Conservation (phyloP, 2,113 vertebrate species). For the Cnemophilus loriae region DNA sequence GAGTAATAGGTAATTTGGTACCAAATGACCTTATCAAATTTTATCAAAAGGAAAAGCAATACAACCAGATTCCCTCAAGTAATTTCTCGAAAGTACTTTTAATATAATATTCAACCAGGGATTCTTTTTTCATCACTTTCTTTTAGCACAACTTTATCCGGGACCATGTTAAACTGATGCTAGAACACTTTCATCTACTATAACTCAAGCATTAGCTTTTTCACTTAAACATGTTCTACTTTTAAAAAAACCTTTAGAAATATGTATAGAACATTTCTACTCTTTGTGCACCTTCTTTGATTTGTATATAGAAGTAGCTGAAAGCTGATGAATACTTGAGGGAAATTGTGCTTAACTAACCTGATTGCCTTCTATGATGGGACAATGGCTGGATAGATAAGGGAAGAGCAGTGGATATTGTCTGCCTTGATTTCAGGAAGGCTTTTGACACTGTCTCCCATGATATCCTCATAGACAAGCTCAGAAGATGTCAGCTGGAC, state of each 20-base stretch:
- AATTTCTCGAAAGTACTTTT: background rate
- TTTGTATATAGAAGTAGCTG: background rate
- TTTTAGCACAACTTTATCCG: background rate
- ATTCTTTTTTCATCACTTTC: background rate
- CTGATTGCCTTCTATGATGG: background rate
- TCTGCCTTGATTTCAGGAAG: background rate
- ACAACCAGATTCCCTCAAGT: background rate
- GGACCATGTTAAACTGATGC: background rate
- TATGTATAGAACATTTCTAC: background rate
- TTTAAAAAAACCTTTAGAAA: background rate
- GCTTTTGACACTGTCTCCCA: background rate
- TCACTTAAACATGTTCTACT: background rate
- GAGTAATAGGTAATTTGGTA: background rate
- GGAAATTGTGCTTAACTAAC: background rate
- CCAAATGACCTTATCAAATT: background rate
- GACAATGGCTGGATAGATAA: background rate
- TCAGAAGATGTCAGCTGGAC: background rate
- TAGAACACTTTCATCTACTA: background rate
- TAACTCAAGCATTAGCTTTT: background rate
- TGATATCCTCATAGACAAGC: background rate
- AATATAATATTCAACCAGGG: background rate
- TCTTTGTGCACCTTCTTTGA: background rate
- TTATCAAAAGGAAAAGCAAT: conserved; percentile 20
- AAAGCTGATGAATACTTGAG: background rate
- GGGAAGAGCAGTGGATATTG: background rate